Evolutionary conservation across 2,113 vertebrate genomes (phyloP), one percentile per base, ranked within the genome.

Genomic region (Sitta europaea): DNA sequence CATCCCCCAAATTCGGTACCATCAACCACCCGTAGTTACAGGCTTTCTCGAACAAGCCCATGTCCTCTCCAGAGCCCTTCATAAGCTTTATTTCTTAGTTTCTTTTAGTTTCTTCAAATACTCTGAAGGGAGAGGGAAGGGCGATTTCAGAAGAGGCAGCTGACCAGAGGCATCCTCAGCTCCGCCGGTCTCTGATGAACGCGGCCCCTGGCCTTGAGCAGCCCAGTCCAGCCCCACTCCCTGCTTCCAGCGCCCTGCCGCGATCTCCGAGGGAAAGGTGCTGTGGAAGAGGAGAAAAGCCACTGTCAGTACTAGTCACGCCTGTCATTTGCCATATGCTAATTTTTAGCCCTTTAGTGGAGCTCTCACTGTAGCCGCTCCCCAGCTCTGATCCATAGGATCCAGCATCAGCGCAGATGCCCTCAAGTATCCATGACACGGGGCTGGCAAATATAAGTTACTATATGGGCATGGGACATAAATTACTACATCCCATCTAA

Each of bases 201-300:
- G 9, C 12, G 1, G 1, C 20, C 5, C 38, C n/a, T 42, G 3
- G 2, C 33, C 28, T 2, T 0, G 6, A 15, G 20, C 65, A 8
- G 54, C 14, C 35, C 27, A 20, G 22, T 6, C 4, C 67, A 5
- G 79, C 58, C 58, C n/a, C 7, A 0, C 0, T 4, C 5, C 11
- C 1, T 10, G 12, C 50, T 54, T 9, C 40, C 61, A 33, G 59
- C 12, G 11, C 20, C 38, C 36, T 18, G 59, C 40, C 0, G 0
- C 10, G 1, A 4, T 2, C 23, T 38, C 53, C 10, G 9, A 3
- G 27, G 13, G 35, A 14, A 15, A 24, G 12, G 29, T 12, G 55
- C 86, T 28, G 31, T 12, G 59, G 63, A 16, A 62, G 16, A 42
- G 25, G 11, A 70, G 54, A 16, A 35, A 27, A 35, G 4, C 18